Base-by-base conservation (phyloP, 2,888 invertebrate species). In the Tetragonisca angustula region DNA sequence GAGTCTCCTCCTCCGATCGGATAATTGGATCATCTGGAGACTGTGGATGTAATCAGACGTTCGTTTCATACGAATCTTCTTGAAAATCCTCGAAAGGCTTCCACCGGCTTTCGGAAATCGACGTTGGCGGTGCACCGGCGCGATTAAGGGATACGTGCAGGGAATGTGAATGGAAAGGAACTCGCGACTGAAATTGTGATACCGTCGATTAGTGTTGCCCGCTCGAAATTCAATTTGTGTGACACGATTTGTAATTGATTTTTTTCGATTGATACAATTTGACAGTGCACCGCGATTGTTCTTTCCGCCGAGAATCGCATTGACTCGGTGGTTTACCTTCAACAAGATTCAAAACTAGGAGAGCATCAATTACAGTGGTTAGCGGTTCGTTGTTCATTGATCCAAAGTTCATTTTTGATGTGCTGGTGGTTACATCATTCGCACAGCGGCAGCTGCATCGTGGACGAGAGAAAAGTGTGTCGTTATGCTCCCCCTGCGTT, bases 91-190 rank as follows among this genome's bases (percentile, higher is more conserved):
- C 36, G 36, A 36, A 36, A 36, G 36, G 36, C 36, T 70, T 52
- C 24, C 24, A 52, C 59, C 71, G 21, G 68, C 43, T 71, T 36
- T 24, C 64, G 71, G 9, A 59, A 54, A 71, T 69, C 73, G 36
- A 27, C n/a, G 52, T n/a, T n/a, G 36, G 13, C 17, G 24, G 11
- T 49, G 74, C 73, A 32, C 32, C 32, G 32, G 4, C 32, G 4
- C 81, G 79, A 69, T 79, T 65, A 82, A 64, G 79, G 69, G 36
- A 43, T 59, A 74, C 80, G 80, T 79, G 74, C 56, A 13, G 11
- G 13, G 21, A 50, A 61, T 54, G 19, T 49, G 65, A 15, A 24
- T 19, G 50, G 43, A 69, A 74, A 62, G 49, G 54, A 32, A 36
- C 43, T 70, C 5, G 49, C 32, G 32, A 9, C 49, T 56, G 17